Percentiles rank a stretch among this genome's conserved stretches.
These are phyloP conservation scores for Carassius carassius DNA, from an alignment of 2,113 vertebrate genomes.

Conservation along the genomic window DNA sequence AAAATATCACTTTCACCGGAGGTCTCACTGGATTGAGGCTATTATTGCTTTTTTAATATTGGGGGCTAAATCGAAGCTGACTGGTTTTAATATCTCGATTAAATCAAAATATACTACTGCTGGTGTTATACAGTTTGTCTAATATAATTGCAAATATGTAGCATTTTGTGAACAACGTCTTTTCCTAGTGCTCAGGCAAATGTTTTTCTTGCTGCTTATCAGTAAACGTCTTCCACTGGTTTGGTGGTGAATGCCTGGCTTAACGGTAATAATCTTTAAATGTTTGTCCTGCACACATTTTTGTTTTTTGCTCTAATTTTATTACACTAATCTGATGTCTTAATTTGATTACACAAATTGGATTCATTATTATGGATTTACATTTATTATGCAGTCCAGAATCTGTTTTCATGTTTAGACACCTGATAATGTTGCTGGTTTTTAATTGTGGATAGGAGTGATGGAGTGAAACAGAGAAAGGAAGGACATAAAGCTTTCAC, in stretches of 20 bases:
- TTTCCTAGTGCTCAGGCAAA: not conserved
- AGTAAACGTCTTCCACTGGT: not conserved
- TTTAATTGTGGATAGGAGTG: not conserved
- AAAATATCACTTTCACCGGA: slow-evolving; percentile 21
- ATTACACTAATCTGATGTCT: slow-evolving; percentile 10
- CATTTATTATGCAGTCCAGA: slow-evolving; percentile 2
- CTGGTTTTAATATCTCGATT: slow-evolving; percentile 11
- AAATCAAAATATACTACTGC: not conserved
- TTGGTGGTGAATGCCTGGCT: not conserved
- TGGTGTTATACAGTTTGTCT: not conserved
- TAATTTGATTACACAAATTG: slow-evolving; percentile 24
- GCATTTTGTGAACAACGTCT: not conserved
- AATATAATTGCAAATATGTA: not conserved
- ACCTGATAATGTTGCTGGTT: not conserved
- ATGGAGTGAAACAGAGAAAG: not conserved
- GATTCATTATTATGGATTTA: not conserved
- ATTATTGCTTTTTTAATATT: slow-evolving; percentile 26
- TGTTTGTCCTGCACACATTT: slow-evolving; percentile 14
- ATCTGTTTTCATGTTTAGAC: not conserved
- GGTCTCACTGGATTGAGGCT: slow-evolving; percentile 11
- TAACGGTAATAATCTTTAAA: not conserved
- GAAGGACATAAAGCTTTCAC: not conserved
- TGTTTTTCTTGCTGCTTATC: not conserved
- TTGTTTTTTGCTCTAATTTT: not conserved
- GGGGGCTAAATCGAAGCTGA: slow-evolving; percentile 11